These are phyloP conservation scores for Aotus griseimembra DNA, from an alignment of 2,797 vertebrate genomes.

Conservation along the genomic window DNA sequence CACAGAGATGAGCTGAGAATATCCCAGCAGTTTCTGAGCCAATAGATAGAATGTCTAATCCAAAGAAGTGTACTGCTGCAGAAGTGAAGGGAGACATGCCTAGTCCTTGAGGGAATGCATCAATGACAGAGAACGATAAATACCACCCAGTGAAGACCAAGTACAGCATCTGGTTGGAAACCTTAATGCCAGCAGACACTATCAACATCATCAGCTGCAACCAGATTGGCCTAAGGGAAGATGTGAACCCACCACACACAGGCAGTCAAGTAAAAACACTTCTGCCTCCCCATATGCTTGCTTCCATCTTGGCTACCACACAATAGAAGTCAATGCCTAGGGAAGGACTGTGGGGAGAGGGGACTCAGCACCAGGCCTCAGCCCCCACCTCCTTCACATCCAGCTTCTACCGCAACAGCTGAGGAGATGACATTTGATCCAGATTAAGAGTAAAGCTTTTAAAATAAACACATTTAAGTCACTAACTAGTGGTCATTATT, in stretches of 20 bases:
- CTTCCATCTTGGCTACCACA: no score
- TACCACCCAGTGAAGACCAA: background rate
- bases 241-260: background rate
- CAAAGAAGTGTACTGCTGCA: background rate
- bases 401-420: background rate
- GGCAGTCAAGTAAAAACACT: background rate
- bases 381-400: background rate
- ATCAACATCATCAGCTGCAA: background rate
- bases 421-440: background rate
- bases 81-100: background rate
- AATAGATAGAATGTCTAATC: background rate
- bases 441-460: constrained; percentile 5
- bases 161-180: background rate
- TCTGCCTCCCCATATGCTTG: background rate
- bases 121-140: background rate
- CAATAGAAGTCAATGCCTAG: background rate
- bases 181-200: background rate
- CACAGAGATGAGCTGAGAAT: background rate
- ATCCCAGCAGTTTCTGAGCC: background rate
- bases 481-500: background rate
- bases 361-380: background rate
- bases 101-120: background rate
- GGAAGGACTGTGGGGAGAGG: background rate
- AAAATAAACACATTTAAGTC: background rate
- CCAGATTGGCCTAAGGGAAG: background rate